Conservation (phyloP, 35 echinoderm and acorn worm genomes). For the Holothuria glaberrima region DNA sequence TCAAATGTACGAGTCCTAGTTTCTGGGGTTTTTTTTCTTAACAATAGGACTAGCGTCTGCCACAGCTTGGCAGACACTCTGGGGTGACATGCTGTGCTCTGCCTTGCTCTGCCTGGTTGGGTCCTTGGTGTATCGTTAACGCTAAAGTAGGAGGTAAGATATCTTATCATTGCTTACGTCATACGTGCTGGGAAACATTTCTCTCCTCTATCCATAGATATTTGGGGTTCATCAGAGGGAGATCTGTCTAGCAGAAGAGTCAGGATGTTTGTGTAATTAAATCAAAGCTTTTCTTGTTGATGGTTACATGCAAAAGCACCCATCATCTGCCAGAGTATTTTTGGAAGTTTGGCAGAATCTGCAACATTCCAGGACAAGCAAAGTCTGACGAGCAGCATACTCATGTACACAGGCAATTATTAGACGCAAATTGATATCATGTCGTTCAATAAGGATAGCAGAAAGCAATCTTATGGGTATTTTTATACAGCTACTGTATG, state of each 20-base stretch:
- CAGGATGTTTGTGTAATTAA: slow-evolving; percentile 42
- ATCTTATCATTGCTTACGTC: slow-evolving; percentile 52
- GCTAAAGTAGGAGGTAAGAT: slow-evolving; percentile 37
- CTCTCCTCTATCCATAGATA: slow-evolving; percentile 34
- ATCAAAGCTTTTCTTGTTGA: slow-evolving; percentile 36
- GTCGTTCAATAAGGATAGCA: no score
- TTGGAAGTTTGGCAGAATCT: no score
- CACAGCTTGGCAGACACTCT: slow-evolving; percentile 22
- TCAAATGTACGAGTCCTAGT: no score
- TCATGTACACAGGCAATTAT: no score
- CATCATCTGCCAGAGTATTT: no score
- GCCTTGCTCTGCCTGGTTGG: slow-evolving; percentile 35
- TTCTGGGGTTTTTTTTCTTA: no score
- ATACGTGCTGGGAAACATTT: slow-evolving; percentile 56
- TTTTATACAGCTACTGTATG: no score
- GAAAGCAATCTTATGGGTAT: no score
- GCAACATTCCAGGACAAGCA: no score
- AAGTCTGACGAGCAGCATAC: no score
- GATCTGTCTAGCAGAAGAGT: neutral
- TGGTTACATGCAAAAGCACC: neutral
- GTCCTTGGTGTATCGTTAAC: slow-evolving; percentile 44
- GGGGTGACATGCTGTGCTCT: slow-evolving; percentile 32
- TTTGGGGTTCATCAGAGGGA: slow-evolving; percentile 36
- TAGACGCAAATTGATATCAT: no score
- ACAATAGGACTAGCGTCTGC: neutral